Evolutionary conservation across 2,888 invertebrate species (phyloP).

Genomic region (Eupithecia insigniata): DNA sequence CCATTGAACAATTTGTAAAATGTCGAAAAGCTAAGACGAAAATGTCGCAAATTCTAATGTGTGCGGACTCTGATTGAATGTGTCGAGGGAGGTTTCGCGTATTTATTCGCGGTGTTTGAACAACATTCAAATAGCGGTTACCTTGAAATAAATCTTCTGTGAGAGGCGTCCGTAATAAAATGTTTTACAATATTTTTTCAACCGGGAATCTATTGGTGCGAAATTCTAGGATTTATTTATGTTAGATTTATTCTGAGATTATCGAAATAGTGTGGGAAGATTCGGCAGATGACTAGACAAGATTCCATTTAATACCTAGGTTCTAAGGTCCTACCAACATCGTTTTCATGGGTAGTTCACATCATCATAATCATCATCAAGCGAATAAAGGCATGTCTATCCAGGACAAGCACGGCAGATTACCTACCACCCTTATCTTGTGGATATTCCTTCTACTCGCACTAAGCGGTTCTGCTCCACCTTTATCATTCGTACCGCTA

Average conservation of each 20-base stretch:
- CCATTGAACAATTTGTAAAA: slow-evolving; percentile 30
- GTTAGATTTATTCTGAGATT: not conserved
- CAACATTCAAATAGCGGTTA: slow-evolving; percentile 9
- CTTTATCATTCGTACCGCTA: too few relatives aligned
- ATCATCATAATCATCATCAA: too few relatives aligned
- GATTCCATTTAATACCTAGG: not conserved
- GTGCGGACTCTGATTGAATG: slow-evolving; percentile 29
- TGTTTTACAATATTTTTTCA: slow-evolving; percentile 1
- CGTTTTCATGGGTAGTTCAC: not conserved
- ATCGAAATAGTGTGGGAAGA: not conserved
- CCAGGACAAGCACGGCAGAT: too few relatives aligned
- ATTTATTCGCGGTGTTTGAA: slow-evolving; percentile 21
- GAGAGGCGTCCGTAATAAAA: not conserved
- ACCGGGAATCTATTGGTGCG: not conserved
- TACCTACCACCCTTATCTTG: too few relatives aligned
- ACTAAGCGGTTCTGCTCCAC: too few relatives aligned
- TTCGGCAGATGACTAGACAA: not conserved
- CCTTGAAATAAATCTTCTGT: slow-evolving; percentile 13
- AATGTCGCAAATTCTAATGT: slow-evolving; percentile 30
- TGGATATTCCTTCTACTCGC: too few relatives aligned
- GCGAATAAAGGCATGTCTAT: too few relatives aligned
- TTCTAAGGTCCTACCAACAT: not conserved
- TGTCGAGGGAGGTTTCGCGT: slow-evolving; percentile 24
- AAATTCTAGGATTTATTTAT: not conserved
- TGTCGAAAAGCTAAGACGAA: slow-evolving; percentile 26